Conservation (phyloP, 2,888 invertebrate species). For the Colostygia pectinataria region DNA sequence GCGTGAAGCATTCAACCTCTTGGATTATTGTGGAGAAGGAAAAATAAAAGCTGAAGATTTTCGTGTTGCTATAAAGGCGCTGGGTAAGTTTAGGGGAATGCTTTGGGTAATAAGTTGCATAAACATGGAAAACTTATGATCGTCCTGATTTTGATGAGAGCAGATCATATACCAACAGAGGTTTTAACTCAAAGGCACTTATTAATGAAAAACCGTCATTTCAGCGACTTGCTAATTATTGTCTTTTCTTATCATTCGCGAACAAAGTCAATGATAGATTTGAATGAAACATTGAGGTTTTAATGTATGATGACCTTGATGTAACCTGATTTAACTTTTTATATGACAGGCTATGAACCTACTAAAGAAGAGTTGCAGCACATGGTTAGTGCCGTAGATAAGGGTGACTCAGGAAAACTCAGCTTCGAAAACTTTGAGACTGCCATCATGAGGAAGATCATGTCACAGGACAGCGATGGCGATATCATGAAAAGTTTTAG, state of each 20-base stretch:
- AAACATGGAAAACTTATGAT: no score
- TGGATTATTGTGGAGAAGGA: constrained; percentile 72
- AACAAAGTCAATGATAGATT: no score
- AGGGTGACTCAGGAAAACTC: constrained; percentile 64
- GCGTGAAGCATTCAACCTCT: constrained; percentile 67
- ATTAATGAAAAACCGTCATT: no score
- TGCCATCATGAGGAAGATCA: constrained; percentile 75
- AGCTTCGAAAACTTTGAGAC: constrained; percentile 76
- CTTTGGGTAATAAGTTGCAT: no score
- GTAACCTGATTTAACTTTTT: neutral
- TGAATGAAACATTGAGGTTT: no score
- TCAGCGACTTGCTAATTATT: no score
- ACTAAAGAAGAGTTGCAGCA: constrained; percentile 71
- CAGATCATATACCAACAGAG: no score
- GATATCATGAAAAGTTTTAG: constrained; percentile 79
- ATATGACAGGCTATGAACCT: constrained; percentile 66
- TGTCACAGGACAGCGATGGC: constrained; percentile 66
- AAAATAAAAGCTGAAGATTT: constrained; percentile 73
- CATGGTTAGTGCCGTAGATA: constrained; percentile 71
- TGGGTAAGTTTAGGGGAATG: constrained; percentile 53
- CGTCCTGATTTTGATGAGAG: no score
- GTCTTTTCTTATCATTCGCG: no score
- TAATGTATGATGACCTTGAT: neutral
- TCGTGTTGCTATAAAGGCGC: constrained; percentile 73
- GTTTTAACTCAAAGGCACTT: no score